phyloP scores from a whole-genome alignment of 2,888 invertebrate genomes.

The Limnephilus lunatus region DNA sequence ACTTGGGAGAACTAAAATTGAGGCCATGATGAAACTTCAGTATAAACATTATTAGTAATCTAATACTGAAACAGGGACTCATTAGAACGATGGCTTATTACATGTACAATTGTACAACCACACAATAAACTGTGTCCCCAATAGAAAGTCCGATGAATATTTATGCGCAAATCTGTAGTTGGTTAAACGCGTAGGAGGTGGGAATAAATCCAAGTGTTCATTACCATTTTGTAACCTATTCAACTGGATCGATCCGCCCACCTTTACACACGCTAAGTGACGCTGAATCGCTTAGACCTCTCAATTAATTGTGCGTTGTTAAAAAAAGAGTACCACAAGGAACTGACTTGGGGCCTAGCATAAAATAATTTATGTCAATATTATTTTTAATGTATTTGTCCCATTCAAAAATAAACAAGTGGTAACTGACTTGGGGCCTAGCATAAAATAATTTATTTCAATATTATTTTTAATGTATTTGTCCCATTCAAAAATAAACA shows the following conservation, averaged over 20 bases:
- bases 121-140: neutral
- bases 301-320: neutral
- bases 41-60: neutral
- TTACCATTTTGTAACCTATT: slow-evolving; percentile 2
- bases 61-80: neutral
- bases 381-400: no score
- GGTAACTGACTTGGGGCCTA: neutral
- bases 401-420: no score
- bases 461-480: no score
- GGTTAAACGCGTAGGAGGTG: neutral
- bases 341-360: neutral
- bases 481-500: no score
- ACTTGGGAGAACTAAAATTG: slow-evolving; percentile 7
- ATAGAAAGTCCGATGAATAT: neutral
- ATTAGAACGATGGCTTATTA: neutral
- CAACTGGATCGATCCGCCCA: neutral
- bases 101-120: neutral
- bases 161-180: neutral
- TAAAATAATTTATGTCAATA: no score
- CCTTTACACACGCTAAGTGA: neutral
- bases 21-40: neutral
- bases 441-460: no score
- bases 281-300: neutral
- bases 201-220: neutral
- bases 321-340: neutral